Conservation (phyloP, 1,140 invertebrate genomes). For the Globodera ellingtonae region DNA sequence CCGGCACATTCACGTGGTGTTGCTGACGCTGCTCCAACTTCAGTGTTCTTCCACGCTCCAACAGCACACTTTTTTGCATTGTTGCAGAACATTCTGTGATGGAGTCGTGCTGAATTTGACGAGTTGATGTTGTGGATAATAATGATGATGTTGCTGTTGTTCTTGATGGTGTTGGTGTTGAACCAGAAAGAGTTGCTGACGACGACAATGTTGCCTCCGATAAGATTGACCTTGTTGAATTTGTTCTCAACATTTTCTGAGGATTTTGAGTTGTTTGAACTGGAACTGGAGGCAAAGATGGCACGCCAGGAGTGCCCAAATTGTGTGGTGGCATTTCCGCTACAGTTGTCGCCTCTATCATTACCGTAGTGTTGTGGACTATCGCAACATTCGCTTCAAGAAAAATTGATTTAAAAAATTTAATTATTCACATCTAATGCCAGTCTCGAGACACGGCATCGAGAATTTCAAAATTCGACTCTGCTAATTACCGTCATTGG, state of each 20-base stretch:
- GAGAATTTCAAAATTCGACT: too few species aligned
- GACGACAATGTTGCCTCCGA: background rate
- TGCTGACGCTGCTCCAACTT: constrained; percentile 51
- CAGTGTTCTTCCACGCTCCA: constrained; percentile 46
- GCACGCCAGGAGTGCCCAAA: too few species aligned
- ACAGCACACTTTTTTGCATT: constrained; percentile 23
- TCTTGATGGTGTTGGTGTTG: background rate
- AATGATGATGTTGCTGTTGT: constrained; percentile 6
- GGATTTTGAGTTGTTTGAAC: too few species aligned
- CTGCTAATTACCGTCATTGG: background rate
- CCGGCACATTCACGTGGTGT: constrained; percentile 52
- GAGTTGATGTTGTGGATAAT: background rate
- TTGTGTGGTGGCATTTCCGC: too few species aligned
- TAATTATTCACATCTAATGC: too few species aligned
- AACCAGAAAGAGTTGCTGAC: background rate
- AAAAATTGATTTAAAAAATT: too few species aligned
- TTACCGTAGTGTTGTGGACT: too few species aligned
- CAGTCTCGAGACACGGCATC: too few species aligned
- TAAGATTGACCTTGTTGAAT: background rate
- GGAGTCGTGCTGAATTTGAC: background rate
- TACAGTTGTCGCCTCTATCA: too few species aligned
- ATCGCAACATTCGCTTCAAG: too few species aligned
- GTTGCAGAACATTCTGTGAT: constrained; percentile 13
- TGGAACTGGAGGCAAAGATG: too few species aligned
- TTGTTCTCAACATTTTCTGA: too few species aligned